Evolutionary conservation across 2,113 vertebrate species (phyloP), one percentile per base, ranked within the genome.

Genomic region (Phasianus colchicus): DNA sequence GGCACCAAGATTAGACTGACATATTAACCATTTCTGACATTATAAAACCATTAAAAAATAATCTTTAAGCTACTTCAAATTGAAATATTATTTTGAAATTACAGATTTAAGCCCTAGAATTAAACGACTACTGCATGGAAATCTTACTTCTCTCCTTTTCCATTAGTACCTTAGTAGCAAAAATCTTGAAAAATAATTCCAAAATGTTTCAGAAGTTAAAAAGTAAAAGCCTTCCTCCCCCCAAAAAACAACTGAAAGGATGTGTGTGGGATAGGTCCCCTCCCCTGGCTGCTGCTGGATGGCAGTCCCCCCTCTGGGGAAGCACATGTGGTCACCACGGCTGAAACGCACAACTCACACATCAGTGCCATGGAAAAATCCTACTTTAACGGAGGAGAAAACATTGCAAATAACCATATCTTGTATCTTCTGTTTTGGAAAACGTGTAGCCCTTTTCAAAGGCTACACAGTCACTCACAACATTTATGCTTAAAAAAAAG

Each of bases 11-110:
- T 91, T 78, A 86, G 55, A 88, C 47, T 69, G 43, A 92, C 18
- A 25, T 82, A 85, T 93, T 96, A 93, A 86, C 88, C 63, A 76
- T 87, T 95, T 58, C 87, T 83, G 89, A 88, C 69, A 80, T 65
- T 86, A 81, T 27, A 43, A 89, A 93, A 67, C 79, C 83, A 86
- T 92, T 94, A 19, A 66, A 82, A 90, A 87, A 27, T 36, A 75
- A 84, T 87, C 22, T 76, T 84, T 20, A 57, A 3, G 22, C 30
- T 77, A 71, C 61, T 80, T 80, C 83, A 42, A 92, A 88, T 52
- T 63, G 61, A 95, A 70, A 21, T 32, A 48, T 73, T 77, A 63
- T 47, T 96, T 87, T 86, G 50, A 73, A 96, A 89, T 69, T 92
- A 87, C 63, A 83, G 36, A 91, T 48, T 58, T 74, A 73, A 91